These are phyloP conservation scores for Amazona finschi DNA, from an alignment of 2,797 vertebrate genomes.

Conservation along the genomic window DNA sequence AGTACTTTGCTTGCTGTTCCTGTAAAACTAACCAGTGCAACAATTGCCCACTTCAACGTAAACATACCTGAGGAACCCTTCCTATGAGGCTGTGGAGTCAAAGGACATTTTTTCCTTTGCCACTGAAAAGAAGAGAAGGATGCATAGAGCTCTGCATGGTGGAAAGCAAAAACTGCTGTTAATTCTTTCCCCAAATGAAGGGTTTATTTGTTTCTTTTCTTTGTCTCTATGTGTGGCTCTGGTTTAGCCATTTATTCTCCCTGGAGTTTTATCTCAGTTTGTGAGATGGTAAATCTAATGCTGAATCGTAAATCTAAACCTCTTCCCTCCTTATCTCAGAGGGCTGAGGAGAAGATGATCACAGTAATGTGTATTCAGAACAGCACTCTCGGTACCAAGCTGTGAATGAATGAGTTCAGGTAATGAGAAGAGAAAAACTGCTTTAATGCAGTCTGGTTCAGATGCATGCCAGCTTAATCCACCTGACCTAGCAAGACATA, in stretches of 20 bases:
- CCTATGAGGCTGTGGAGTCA: not conserved
- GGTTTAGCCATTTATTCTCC: not conserved
- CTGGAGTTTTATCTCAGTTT: not conserved
- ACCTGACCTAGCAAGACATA: slow-evolving; percentile 18
- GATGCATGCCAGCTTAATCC: slow-evolving; percentile 19
- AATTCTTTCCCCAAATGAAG: not conserved
- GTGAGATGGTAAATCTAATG: not conserved
- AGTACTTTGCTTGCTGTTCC: not conserved
- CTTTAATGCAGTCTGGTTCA: slow-evolving; percentile 8
- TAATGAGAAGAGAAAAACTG: slow-evolving; percentile 30
- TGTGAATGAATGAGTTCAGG: slow-evolving; percentile 42
- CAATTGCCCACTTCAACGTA: not conserved
- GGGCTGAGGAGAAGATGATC: not conserved
- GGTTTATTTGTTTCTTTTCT: not conserved
- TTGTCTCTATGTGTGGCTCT: not conserved
- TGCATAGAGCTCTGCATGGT: not conserved
- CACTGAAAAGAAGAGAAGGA: not conserved
- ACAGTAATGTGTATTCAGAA: slow-evolving; percentile 20
- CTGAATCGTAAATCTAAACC: not conserved
- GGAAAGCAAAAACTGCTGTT: not conserved
- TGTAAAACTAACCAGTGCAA: not conserved
- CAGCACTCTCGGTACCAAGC: not conserved
- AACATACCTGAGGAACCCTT: not conserved
- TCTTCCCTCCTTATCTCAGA: not conserved
- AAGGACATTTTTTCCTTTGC: not conserved